Conservation (phyloP, 2,797 vertebrate species). For the Botia almorhae region DNA sequence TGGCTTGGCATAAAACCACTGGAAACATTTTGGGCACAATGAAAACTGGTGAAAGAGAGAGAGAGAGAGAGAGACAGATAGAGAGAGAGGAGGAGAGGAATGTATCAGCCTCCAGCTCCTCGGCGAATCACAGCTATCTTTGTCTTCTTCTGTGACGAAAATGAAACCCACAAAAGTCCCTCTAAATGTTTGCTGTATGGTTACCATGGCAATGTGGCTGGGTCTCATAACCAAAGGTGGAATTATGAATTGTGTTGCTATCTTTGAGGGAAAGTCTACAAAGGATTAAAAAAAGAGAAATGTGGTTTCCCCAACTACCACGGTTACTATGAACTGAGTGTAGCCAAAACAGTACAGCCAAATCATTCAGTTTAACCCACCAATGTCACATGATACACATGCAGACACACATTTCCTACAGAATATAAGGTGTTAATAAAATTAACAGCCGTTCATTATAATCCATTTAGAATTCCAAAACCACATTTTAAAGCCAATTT, state of each 20-base stretch:
- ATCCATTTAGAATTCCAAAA: constrained; percentile 1
- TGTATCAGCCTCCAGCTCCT: constrained; percentile 69
- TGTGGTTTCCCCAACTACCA: constrained; percentile 35
- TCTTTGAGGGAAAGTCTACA: constrained; percentile 36
- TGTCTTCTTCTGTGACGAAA: constrained; percentile 71
- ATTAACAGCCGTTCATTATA: constrained; percentile 24
- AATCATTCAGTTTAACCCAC: not conserved
- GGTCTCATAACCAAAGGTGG: constrained; percentile 57
- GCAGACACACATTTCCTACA: constrained; percentile 31
- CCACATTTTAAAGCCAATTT: not conserved
- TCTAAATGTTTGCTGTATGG: constrained; percentile 68
- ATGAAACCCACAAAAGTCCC: constrained; percentile 62
- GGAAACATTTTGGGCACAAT: constrained; percentile 42
- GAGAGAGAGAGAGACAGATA: constrained; percentile 22
- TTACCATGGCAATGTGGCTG: constrained; percentile 66
- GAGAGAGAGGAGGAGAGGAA: constrained; percentile 61
- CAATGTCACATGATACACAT: constrained; percentile 2
- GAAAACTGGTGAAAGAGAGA: constrained; percentile 7
- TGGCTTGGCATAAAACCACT: constrained; percentile 37
- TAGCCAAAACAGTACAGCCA: not conserved
- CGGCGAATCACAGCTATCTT: constrained; percentile 78
- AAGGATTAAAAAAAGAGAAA: not conserved
- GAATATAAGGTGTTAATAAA: constrained; percentile 24
- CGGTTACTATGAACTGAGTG: not conserved
- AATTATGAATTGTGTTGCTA: constrained; percentile 33